phyloP scores from a whole-genome alignment of 2,888 invertebrate species.

The Melanostoma mellinum region DNA sequence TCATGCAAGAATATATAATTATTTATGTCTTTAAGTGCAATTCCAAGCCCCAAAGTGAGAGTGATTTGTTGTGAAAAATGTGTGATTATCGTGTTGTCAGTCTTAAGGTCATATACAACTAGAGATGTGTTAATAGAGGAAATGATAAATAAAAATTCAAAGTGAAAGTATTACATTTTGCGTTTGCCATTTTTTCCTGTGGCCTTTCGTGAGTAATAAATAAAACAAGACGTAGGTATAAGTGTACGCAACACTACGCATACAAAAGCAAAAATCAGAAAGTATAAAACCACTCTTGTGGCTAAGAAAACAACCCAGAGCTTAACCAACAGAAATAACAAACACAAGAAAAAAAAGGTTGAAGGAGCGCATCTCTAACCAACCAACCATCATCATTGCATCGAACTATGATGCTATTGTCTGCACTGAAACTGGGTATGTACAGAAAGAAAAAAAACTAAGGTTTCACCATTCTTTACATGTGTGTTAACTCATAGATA shows the following conservation, averaged over 20 bases:
- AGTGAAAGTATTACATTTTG: slow-evolving; percentile 65
- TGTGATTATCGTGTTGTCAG: slow-evolving; percentile 35
- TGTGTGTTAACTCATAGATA: slow-evolving; percentile 26
- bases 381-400: slow-evolving; percentile 55
- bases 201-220: slow-evolving; percentile 45
- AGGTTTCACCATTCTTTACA: slow-evolving; percentile 38
- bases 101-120: slow-evolving; percentile 56
- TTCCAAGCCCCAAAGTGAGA: slow-evolving; percentile 57
- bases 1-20: slow-evolving; percentile 21
- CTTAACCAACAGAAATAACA: neutral
- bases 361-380: slow-evolving; percentile 75
- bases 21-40: slow-evolving; percentile 23
- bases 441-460: slow-evolving; percentile 29
- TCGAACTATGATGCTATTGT: slow-evolving; percentile 81
- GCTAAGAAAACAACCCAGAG: neutral
- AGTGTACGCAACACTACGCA: slow-evolving; percentile 24
- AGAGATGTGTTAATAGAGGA: slow-evolving; percentile 69
- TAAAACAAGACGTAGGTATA: slow-evolving; percentile 7
- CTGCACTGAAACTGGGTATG: slow-evolving; percentile 82
- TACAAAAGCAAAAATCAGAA: slow-evolving; percentile 25
- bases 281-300: slow-evolving; percentile 51
- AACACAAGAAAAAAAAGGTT: slow-evolving; percentile 42
- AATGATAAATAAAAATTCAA: slow-evolving; percentile 53
- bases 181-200: slow-evolving; percentile 44
- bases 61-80: slow-evolving; percentile 28